A percentile compares a stretch with the other conserved stretches of the same genome.
These are phyloP conservation scores for Drosophila sucinea DNA, from an alignment of 1,140 invertebrate species.

Conservation along the genomic window DNA sequence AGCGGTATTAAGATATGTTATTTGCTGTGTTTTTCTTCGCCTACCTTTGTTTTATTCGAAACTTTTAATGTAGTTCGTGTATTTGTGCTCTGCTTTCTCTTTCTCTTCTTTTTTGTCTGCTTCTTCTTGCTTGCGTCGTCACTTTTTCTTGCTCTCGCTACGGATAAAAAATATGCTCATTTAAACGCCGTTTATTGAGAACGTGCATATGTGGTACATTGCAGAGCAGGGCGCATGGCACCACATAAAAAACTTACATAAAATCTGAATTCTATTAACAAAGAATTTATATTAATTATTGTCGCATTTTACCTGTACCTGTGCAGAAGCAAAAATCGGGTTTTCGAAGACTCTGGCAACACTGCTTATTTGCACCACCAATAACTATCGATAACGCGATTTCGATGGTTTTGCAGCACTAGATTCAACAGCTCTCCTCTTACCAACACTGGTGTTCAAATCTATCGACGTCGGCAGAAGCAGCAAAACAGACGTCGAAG, in stretches of 20 bases:
- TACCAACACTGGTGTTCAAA: too few relatives aligned
- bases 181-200: not conserved
- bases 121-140: constrained; percentile 68
- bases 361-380: not conserved
- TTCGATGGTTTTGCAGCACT: too few relatives aligned
- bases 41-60: constrained; percentile 69
- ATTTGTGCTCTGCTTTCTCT: constrained; percentile 39
- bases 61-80: constrained; percentile 47
- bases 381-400: not conserved
- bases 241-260: not conserved
- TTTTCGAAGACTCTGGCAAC: not conserved
- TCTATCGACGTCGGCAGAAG: too few relatives aligned
- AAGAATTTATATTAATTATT: constrained; percentile 6
- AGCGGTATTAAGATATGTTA: not conserved
- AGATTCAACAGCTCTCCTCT: too few relatives aligned
- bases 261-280: constrained; percentile 8
- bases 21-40: constrained; percentile 32
- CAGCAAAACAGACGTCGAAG: too few relatives aligned
- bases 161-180: not conserved
- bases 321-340: constrained; percentile 1
- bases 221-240: not conserved
- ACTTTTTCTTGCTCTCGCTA: constrained; percentile 40
- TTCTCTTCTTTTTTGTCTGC: constrained; percentile 63
- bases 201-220: not conserved
- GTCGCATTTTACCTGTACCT: constrained; percentile 1